These are phyloP conservation scores for Lacanobia oleracea DNA, from an alignment of 2,888 invertebrate species.

Conservation along the genomic window DNA sequence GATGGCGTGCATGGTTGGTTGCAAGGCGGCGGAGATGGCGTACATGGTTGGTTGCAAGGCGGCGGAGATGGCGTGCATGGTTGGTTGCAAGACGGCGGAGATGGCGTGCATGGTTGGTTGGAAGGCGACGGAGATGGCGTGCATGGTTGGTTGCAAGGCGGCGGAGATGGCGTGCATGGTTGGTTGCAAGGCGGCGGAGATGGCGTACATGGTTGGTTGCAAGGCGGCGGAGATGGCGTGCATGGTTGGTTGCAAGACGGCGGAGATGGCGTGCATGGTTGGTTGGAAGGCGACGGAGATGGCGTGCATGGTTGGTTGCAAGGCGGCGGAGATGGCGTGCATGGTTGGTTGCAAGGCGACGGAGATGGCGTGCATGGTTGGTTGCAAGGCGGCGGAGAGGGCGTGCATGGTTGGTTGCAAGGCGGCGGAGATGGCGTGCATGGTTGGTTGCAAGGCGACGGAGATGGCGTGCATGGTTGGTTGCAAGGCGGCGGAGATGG, in stretches of 20 bases:
- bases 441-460: neutral
- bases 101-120: neutral
- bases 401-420: neutral
- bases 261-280: neutral
- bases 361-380: neutral
- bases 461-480: neutral
- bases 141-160: neutral
- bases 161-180: neutral
- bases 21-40: no score
- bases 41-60: no score
- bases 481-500: neutral
- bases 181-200: neutral
- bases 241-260: neutral
- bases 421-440: neutral
- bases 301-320: neutral
- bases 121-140: neutral
- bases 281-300: neutral
- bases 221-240: neutral
- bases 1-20: neutral
- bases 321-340: neutral
- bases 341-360: neutral
- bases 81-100: no score
- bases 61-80: neutral
- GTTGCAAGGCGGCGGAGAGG: neutral
- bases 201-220: neutral